A percentile compares a stretch with the other conserved stretches of the same genome.
Conservation (phyloP, 2,113 vertebrate species). For the Eonycteris spelaea region DNA sequence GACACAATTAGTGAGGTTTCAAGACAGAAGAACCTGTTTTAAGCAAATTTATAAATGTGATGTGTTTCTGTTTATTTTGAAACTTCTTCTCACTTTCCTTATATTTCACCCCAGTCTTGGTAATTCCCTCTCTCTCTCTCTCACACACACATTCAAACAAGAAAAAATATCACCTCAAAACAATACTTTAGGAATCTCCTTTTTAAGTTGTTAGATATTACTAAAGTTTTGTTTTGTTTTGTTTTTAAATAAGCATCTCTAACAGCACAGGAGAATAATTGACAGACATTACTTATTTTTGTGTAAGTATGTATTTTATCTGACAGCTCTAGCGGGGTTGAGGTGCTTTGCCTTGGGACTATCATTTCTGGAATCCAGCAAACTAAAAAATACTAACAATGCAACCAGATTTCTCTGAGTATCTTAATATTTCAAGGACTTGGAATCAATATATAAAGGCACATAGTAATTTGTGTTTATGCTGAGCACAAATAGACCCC, state of each 20-base stretch:
- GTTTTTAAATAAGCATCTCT: neutral
- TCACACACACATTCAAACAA: neutral
- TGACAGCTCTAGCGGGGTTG: neutral
- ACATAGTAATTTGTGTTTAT: neutral
- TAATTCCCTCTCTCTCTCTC: neutral
- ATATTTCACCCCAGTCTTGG: neutral
- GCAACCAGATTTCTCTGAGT: neutral
- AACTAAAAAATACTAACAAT: neutral
- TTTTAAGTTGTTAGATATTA: neutral
- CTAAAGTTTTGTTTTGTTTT: neutral
- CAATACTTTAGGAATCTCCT: neutral
- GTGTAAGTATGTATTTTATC: neutral
- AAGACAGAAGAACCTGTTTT: neutral
- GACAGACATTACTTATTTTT: neutral
- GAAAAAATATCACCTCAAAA: neutral
- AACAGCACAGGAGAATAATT: neutral
- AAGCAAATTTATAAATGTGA: neutral
- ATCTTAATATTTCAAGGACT: neutral
- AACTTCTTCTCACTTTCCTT: neutral
- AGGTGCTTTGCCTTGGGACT: neutral
- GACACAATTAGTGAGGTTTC: neutral
- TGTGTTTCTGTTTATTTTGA: neutral
- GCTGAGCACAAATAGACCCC: neutral
- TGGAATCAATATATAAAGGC: neutral
- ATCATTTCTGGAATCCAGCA: neutral